Base-by-base conservation (phyloP, 2,113 vertebrate genomes). In the Leiothrix lutea region DNA sequence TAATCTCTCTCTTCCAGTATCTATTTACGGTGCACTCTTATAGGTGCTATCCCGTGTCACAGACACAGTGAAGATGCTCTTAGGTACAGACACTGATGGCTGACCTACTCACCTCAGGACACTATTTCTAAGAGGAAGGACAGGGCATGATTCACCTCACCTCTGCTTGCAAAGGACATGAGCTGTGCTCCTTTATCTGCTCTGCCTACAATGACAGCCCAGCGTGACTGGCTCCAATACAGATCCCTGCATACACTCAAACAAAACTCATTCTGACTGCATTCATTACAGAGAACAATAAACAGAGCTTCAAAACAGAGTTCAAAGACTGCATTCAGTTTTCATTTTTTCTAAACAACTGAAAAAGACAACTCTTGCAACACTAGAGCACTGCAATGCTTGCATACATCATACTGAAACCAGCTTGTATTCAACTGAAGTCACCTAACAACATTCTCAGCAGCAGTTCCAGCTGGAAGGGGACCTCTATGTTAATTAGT, bases 261-360 rank as follows among this genome's bases (percentile, higher is more conserved):
- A 80, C 0, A 0, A 84, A 91, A 91, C 64, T 83, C 70, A 50
- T 25, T 73, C 51, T 84, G 60, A 80, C 75, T 60, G 35, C 48
- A 95, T 84, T 91, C 77, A 51, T 84, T 66, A 73, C 21, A 78
- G 18, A 40, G 60, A 84, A 87, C 86, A 92, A 86, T 70, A 71
- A 91, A 94, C 54, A 92, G 25, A 88, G 42, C 72, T 89, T 73
- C 83, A 69, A 80, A 96, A 61, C 64, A 83, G 40, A 94, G 90
- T 92, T 83, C 86, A 73, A 82, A 88, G 51, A 24, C 56, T 42
- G 77, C 31, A 29, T 89, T 89, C 80, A 91, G n/a, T 73, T 84
- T 66, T 80, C 28, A 29, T 6, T 56, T 77, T 57, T 73, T 58
- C 64, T 54, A 54, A 70, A 42, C 47, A 70, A 73, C 2, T 69